Evolutionary conservation across 2,797 vertebrate species (phyloP).

Genomic region (Coregonus sp.): DNA sequence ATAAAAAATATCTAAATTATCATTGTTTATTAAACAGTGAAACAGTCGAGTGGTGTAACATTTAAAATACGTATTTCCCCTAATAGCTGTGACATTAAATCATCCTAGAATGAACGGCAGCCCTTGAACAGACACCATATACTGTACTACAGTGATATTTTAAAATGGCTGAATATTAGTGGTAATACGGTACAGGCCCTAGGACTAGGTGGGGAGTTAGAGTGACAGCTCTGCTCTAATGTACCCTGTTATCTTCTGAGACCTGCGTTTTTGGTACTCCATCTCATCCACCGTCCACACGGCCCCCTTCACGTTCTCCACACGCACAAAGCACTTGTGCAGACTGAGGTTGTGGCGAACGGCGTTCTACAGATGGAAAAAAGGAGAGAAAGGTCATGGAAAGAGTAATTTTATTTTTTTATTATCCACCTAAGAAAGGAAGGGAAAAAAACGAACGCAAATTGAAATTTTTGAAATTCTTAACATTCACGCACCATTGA

Average conservation of each 20-base stretch:
- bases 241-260: slow-evolving; percentile 99
- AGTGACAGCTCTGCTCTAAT: slow-evolving; percentile 35
- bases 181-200: neutral
- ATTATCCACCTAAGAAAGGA: slow-evolving; percentile 16
- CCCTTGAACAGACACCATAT: neutral
- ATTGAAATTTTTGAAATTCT: slow-evolving; percentile 63
- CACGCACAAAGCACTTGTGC: slow-evolving; percentile 99
- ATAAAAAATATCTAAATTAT: neutral
- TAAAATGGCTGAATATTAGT: neutral
- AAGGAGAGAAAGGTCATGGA: slow-evolving; percentile 41
- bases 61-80: neutral
- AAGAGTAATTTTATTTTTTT: slow-evolving; percentile 35
- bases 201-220: neutral
- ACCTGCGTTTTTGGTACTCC: slow-evolving; percentile 99
- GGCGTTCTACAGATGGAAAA: slow-evolving; percentile 85
- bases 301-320: slow-evolving; percentile 99
- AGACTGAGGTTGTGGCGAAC: slow-evolving; percentile 99
- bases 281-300: slow-evolving; percentile 99
- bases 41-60: neutral
- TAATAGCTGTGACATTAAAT: neutral
- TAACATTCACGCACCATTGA: slow-evolving; percentile 75
- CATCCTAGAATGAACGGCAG: neutral
- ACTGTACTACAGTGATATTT: neutral
- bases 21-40: neutral
- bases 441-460: slow-evolving; percentile 23